phyloP scores from a whole-genome alignment of 1,140 invertebrate genomes.

The Dysdera silvatica region DNA sequence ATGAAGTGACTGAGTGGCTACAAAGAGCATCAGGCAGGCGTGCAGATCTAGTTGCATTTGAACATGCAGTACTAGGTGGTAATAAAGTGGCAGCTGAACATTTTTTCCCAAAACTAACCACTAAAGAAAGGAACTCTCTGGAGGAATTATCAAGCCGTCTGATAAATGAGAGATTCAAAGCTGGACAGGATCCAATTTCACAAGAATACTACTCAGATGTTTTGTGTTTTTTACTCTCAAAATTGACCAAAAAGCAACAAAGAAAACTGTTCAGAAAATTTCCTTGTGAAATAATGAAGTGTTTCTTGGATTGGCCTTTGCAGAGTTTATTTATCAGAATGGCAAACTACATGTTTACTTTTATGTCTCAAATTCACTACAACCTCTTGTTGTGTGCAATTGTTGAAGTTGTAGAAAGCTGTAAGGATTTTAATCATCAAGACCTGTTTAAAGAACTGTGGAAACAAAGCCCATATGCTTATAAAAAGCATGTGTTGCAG shows the following conservation, averaged over 20 bases:
- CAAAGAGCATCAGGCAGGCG: neutral
- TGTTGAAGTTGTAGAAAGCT: neutral
- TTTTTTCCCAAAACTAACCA: slow-evolving; percentile 4
- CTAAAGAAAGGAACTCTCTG: neutral
- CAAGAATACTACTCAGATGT: slow-evolving; percentile 19
- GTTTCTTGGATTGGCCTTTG: slow-evolving; percentile 14
- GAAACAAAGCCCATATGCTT: slow-evolving; percentile 1
- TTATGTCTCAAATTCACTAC: slow-evolving; percentile 10
- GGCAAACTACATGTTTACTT: slow-evolving; percentile 7
- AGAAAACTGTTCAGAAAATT: slow-evolving; percentile 8
- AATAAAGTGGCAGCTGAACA: slow-evolving; percentile 10
- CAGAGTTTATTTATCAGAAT: slow-evolving; percentile 20
- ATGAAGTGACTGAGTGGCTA: neutral
- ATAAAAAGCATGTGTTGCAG: slow-evolving; percentile 14
- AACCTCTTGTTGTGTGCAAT: slow-evolving; percentile 3
- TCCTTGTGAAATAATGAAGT: slow-evolving; percentile 10
- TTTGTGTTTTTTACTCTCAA: slow-evolving; percentile 20
- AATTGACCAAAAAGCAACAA: slow-evolving; percentile 17
- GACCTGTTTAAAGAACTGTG: slow-evolving; percentile 20
- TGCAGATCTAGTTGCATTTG: neutral
- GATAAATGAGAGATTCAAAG: neutral
- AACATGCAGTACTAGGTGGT: slow-evolving; percentile 6
- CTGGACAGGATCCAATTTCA: neutral
- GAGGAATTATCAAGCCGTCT: slow-evolving; percentile 9
- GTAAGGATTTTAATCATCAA: slow-evolving; percentile 20